phyloP scores from a whole-genome alignment of 2,888 invertebrate species.

The Ceriagrion tenellum region DNA sequence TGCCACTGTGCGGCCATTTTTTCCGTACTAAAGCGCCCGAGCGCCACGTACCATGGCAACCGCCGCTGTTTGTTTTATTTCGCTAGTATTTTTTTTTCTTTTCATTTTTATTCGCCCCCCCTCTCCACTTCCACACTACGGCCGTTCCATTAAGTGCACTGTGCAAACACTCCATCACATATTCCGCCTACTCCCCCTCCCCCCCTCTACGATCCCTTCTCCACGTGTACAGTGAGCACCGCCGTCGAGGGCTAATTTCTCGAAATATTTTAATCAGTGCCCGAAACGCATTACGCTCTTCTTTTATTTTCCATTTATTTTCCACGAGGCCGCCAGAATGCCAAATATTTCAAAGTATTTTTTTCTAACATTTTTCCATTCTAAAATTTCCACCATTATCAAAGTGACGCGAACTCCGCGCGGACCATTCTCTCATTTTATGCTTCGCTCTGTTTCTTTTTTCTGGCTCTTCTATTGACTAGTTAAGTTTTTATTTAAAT shows the following conservation, averaged over 20 bases:
- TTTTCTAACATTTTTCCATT: not conserved
- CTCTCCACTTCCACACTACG: not conserved
- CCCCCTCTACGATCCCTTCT: not conserved
- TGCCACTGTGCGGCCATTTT: not conserved
- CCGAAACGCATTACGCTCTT: not conserved
- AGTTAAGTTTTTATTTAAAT: too few species aligned
- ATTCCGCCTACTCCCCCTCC: not conserved
- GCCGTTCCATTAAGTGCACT: constrained; percentile 19
- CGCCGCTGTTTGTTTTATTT: constrained; percentile 14
- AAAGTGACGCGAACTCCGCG: not conserved
- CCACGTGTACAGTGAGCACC: not conserved
- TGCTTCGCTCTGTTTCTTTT: not conserved
- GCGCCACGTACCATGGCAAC: not conserved
- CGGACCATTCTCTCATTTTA: not conserved
- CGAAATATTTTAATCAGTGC: constrained; percentile 17
- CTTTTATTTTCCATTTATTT: not conserved
- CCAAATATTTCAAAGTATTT: not conserved
- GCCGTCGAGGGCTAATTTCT: not conserved
- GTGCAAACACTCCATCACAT: constrained; percentile 22
- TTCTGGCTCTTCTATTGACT: too few species aligned
- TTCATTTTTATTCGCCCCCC: too few species aligned
- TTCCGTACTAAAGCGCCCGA: not conserved
- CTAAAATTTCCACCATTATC: not conserved
- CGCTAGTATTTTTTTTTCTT: not conserved
- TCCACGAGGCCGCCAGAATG: not conserved